A percentile compares a stretch with the other conserved stretches of the same genome.
These are phyloP conservation scores for Rotaria socialis DNA, from an alignment of 2,888 invertebrate genomes.

Conservation along the genomic window DNA sequence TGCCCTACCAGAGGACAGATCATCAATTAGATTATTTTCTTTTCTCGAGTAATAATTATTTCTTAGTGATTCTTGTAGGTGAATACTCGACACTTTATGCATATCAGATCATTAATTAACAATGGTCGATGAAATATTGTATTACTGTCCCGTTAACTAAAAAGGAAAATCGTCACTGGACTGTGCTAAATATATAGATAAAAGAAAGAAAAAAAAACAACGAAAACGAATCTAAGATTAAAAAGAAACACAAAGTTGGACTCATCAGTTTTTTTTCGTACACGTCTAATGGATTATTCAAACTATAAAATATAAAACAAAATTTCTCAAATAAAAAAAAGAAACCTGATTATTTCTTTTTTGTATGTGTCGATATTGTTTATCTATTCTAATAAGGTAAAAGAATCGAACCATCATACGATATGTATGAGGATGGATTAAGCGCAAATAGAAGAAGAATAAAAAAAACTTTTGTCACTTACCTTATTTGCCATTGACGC, in stretches of 20 bases:
- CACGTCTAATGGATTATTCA: neutral
- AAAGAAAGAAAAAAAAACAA: neutral
- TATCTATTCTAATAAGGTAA: neutral
- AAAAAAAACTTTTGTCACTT: neutral
- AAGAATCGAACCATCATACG: neutral
- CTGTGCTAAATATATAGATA: constrained; percentile 5
- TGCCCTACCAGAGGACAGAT: constrained; percentile 27
- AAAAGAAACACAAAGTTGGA: neutral
- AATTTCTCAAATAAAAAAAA: neutral
- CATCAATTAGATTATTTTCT: neutral
- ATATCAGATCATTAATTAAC: constrained; percentile 5
- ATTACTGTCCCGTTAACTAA: constrained; percentile 1
- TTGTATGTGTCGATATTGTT: neutral
- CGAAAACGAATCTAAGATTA: too few relatives aligned
- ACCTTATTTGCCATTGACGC: neutral
- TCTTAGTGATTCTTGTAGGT: constrained; percentile 4
- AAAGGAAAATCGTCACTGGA: constrained; percentile 2
- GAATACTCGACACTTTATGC: constrained; percentile 18
- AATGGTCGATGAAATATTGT: constrained; percentile 2
- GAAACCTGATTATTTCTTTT: constrained; percentile 12
- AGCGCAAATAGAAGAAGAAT: neutral
- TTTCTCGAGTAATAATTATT: neutral
- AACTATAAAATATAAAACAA: neutral
- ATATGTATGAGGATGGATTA: neutral
- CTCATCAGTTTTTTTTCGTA: neutral